Evolutionary conservation across 2,797 vertebrate genomes (phyloP).

Genomic region (Enteromius viviparus): DNA sequence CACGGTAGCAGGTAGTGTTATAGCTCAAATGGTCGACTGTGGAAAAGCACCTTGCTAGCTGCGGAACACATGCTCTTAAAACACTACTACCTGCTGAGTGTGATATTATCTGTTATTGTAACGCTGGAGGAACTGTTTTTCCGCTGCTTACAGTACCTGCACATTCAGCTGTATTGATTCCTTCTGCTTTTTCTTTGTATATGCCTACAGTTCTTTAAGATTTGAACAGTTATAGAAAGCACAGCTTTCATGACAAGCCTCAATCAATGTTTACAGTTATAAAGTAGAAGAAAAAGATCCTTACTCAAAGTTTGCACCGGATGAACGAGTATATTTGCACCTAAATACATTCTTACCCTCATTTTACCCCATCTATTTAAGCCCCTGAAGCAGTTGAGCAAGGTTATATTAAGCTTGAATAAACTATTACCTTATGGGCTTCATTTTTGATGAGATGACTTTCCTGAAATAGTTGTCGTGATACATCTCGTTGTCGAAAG

Average conservation of each 20-base stretch:
- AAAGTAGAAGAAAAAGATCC: background rate
- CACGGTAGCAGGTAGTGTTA: constrained; percentile 1
- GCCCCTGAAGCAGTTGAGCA: background rate
- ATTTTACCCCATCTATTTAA: constrained; percentile 15
- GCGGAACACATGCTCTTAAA: constrained; percentile 40
- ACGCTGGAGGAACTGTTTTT: constrained; percentile 52
- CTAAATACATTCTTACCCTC: background rate
- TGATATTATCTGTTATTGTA: constrained; percentile 60
- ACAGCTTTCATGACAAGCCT: constrained; percentile 44
- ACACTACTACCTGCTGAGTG: constrained; percentile 53
- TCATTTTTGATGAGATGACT: constrained; percentile 43
- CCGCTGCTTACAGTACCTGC: constrained; percentile 50
- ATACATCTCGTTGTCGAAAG: constrained; percentile 43
- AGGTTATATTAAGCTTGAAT: constrained; percentile 37
- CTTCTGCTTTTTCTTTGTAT: constrained; percentile 46
- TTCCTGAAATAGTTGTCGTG: constrained; percentile 44
- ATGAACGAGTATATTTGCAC: background rate
- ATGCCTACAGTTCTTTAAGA: constrained; percentile 53
- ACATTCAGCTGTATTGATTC: constrained; percentile 64
- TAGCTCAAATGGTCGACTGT: constrained; percentile 4
- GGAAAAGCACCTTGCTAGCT: constrained; percentile 37
- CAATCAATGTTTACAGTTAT: background rate
- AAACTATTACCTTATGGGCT: constrained; percentile 9
- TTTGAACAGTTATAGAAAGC: constrained; percentile 49
- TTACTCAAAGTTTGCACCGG: background rate